Percentiles rank a stretch among this genome's conserved stretches.
These are phyloP conservation scores for Amphimallon solstitiale DNA, from an alignment of 2,888 invertebrate genomes.

Conservation along the genomic window DNA sequence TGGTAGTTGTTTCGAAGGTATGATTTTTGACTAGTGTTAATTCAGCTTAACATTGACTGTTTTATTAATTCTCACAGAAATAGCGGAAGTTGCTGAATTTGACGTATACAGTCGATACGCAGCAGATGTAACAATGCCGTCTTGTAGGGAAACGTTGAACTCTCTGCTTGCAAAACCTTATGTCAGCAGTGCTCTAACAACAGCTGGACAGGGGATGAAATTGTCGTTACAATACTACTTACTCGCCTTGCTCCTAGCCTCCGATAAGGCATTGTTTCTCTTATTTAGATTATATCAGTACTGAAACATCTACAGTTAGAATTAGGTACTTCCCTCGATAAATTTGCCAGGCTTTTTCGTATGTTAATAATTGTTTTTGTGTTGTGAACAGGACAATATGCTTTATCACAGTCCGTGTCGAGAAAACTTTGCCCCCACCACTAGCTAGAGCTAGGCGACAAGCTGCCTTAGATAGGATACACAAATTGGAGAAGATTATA, in stretches of 20 bases:
- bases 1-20: conserved; percentile 93
- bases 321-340: conserved; percentile 60
- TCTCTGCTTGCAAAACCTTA: conserved; percentile 81
- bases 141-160: conserved; percentile 82
- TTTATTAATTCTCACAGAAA: conserved; percentile 68
- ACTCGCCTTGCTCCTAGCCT: conserved; percentile 87
- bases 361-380: conserved; percentile 5
- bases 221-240: conserved; percentile 96
- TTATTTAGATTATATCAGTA: conserved; percentile 90
- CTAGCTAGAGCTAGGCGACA: conserved; percentile 74
- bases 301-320: conserved; percentile 85
- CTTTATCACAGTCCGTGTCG: conserved; percentile 53
- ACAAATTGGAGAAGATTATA: conserved; percentile 86
- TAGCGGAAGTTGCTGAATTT: conserved; percentile 93
- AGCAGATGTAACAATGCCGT: conserved; percentile 83
- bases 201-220: conserved; percentile 91
- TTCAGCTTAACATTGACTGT: too few relatives aligned
- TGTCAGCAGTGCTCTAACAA: conserved; percentile 73
- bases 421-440: conserved; percentile 54
- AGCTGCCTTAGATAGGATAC: conserved; percentile 87
- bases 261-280: conserved; percentile 94
- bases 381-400: conserved; percentile 55
- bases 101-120: conserved; percentile 95
- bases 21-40: too few relatives aligned
- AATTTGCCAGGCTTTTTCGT: background rate